A percentile compares a stretch with the other conserved stretches of the same genome.
Conservation (phyloP, 2,113 vertebrate genomes). For the Rallus limicola region DNA sequence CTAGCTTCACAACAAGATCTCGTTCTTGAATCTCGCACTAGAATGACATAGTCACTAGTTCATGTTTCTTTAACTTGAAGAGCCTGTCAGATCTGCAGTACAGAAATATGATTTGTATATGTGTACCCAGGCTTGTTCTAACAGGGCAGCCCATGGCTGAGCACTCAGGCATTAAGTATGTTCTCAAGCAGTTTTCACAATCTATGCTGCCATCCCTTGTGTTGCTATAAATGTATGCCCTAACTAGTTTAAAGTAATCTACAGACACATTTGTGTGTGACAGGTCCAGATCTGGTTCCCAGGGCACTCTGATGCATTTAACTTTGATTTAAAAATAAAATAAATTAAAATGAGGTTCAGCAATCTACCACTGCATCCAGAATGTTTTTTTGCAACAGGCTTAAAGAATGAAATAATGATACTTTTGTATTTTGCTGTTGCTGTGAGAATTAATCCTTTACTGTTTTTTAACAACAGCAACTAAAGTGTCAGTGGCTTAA, state of each 20-base stretch:
- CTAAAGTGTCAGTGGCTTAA: slow-evolving; percentile 98
- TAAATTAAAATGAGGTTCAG: neutral
- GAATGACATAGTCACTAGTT: neutral
- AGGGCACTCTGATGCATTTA: neutral
- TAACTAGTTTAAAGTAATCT: neutral
- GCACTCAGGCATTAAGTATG: neutral
- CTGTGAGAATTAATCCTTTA: slow-evolving; percentile 9
- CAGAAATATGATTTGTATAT: neutral
- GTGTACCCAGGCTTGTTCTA: neutral
- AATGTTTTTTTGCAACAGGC: neutral
- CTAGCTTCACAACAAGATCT: neutral
- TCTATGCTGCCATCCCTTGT: neutral
- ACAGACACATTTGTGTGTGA: neutral
- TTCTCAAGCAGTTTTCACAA: neutral
- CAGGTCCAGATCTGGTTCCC: neutral
- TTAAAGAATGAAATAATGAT: neutral
- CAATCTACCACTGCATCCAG: neutral
- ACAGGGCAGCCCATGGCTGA: neutral
- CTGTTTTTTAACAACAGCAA: slow-evolving; percentile 77
- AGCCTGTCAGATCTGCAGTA: neutral
- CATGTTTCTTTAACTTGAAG: neutral
- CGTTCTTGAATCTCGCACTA: neutral
- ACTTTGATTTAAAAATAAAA: neutral
- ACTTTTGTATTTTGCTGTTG: neutral
- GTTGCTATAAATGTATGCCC: neutral